phyloP scores from a whole-genome alignment of 2,888 invertebrate species.

The Cryptocheilus praepositus region DNA sequence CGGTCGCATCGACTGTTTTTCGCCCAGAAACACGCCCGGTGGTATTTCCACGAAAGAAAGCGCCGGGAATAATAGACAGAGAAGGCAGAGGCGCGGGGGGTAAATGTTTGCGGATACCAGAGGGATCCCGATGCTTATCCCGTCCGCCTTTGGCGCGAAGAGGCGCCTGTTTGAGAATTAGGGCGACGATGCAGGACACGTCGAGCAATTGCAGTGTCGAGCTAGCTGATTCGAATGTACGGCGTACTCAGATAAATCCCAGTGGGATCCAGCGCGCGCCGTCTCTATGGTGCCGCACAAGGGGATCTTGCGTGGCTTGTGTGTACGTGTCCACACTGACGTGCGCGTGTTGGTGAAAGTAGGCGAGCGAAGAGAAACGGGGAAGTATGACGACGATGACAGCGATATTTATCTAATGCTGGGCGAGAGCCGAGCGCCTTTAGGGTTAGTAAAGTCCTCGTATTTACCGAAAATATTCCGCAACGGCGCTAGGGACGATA shows the following conservation, averaged over 20 bases:
- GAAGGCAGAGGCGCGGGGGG: conserved; percentile 33
- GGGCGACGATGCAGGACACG: conserved; percentile 44
- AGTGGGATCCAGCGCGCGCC: background rate
- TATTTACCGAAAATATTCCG: no score
- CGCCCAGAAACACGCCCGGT: conserved; percentile 10
- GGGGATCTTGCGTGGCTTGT: no score
- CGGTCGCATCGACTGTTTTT: no score
- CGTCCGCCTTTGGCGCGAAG: conserved; percentile 47
- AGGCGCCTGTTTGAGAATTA: conserved; percentile 57
- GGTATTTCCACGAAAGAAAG: conserved; percentile 9
- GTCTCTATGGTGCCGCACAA: no score
- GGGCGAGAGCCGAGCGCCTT: no score
- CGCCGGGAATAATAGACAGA: conserved; percentile 27
- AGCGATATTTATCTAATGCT: no score
- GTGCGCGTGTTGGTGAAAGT: background rate
- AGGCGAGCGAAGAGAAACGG: no score
- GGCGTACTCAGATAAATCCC: conserved; percentile 11
- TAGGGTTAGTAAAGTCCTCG: no score
- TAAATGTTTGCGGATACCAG: conserved; percentile 61
- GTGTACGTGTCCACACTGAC: background rate
- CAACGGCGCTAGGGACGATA: no score
- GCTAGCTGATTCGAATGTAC: conserved; percentile 25
- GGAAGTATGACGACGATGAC: no score
- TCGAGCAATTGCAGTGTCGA: conserved; percentile 28
- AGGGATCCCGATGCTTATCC: conserved; percentile 56